Base-by-base conservation (phyloP, 2,888 invertebrate species). In the Pelosia muscerda region DNA sequence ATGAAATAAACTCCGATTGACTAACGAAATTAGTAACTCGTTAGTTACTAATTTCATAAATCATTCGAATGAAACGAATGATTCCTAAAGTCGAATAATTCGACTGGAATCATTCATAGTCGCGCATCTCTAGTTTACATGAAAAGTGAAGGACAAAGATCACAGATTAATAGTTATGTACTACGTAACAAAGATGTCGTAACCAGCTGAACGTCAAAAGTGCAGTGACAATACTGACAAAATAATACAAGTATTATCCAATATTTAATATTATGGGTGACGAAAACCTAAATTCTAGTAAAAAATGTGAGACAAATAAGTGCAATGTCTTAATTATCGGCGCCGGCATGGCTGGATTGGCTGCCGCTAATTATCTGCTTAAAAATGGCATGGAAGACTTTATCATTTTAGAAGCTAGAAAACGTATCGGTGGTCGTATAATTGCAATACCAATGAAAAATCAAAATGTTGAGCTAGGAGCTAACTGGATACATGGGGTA, bases 401-500 rank as follows among this genome's bases (percentile, higher is more conserved):
- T 91, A 95, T 96, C 88, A 96, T 98, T 83, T 92, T 98, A 80
- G 98, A 98, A 94, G 97, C 97, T 70, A 96, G 98, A 86, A 96
- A 96, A 86, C 96, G 97, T 72, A 96, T 98, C 75, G 98, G 98
- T 65, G 98, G 98, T 72, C 95, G 98, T 76, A 97, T 98, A 78
- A 95, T 97, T 68, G 96, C 97, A 70, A 96, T 97, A 84, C 96
- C 96, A 81, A 95, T 97, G 88, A 93, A 92, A 85, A 91, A 91
- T 80, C 94, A 94, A 70, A 97, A 96, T 88, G 96, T 98, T 60
- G 98, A 98, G 92, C 92, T 98, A 74, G 98, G 98, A 67, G 98
- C 98, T 38, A 98, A 98, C 90, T 98, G 98, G 98, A 98, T 98
- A 81, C 98, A 98, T 86, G 98, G 98, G 54, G 98, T 98, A 62